A percentile compares a stretch with the other conserved stretches of the same genome.
phyloP scores from a whole-genome alignment of 2,888 invertebrate genomes.

The Caenorhabditis sp. region DNA sequence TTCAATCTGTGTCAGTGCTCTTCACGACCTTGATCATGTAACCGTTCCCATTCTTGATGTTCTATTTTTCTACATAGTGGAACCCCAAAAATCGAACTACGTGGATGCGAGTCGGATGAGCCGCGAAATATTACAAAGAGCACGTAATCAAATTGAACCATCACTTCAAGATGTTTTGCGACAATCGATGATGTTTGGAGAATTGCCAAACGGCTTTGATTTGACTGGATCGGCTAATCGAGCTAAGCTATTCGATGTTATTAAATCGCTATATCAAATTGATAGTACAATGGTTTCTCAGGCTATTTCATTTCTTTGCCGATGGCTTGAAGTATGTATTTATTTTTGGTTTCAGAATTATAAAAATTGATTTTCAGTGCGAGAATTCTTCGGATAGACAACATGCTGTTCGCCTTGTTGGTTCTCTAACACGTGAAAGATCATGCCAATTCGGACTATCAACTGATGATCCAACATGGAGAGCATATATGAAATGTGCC shows the following conservation, averaged over 20 bases:
- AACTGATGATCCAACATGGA: constrained; percentile 24
- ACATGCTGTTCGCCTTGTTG: constrained; percentile 23
- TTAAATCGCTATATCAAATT: constrained; percentile 31
- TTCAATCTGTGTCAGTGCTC: constrained; percentile 6
- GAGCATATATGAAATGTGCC: constrained; percentile 15
- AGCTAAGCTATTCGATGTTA: constrained; percentile 32
- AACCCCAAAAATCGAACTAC: constrained; percentile 32
- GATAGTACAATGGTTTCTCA: constrained; percentile 21
- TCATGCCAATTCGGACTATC: constrained; percentile 25
- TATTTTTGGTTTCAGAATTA: neutral
- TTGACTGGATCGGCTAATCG: constrained; percentile 31
- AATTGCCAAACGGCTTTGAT: constrained; percentile 38
- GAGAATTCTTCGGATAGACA: constrained; percentile 14
- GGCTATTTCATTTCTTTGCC: constrained; percentile 23
- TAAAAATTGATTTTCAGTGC: constrained; percentile 9
- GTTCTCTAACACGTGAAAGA: constrained; percentile 10
- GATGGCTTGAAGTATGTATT: constrained; percentile 18
- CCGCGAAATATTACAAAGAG: constrained; percentile 15
- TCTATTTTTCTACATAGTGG: constrained; percentile 42
- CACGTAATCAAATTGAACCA: constrained; percentile 2
- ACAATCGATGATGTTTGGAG: constrained; percentile 22
- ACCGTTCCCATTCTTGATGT: constrained; percentile 41
- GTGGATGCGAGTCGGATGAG: neutral
- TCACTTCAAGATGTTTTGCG: constrained; percentile 8
- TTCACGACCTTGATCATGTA: constrained; percentile 30